A percentile compares a stretch with the other conserved stretches of the same genome.
Conservation (phyloP, 1,140 invertebrate species). For the Pristionchus pacificus region DNA sequence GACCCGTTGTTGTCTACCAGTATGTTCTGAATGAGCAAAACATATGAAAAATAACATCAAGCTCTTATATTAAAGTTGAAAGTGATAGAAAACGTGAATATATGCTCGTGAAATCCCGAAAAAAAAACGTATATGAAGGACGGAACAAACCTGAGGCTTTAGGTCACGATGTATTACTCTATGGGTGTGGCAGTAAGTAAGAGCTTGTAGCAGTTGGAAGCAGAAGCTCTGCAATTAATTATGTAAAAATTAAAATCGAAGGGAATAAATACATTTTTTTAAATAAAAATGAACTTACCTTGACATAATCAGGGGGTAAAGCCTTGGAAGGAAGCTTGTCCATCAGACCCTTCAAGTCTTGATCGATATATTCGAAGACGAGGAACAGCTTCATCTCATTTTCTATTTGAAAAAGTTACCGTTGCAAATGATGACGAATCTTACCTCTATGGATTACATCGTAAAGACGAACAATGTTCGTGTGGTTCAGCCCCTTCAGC, state of each 20-base stretch:
- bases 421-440: slow-evolving; percentile 6
- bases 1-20: slow-evolving; percentile 83
- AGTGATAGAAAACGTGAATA: no score
- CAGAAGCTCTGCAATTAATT: slow-evolving; percentile 65
- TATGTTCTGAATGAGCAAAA: slow-evolving; percentile 35
- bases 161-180: slow-evolving; percentile 90
- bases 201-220: slow-evolving; percentile 83
- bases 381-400: slow-evolving; percentile 89
- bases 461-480: slow-evolving; percentile 82
- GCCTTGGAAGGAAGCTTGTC: slow-evolving; percentile 87
- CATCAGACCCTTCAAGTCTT: slow-evolving; percentile 71
- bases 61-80: no score
- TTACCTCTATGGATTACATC: slow-evolving; percentile 61
- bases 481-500: slow-evolving; percentile 82
- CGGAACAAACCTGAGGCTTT: slow-evolving; percentile 63
- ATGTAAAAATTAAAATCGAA: slow-evolving; percentile 18
- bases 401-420: slow-evolving; percentile 13
- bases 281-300: slow-evolving; percentile 67
- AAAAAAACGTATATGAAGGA: no score
- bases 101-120: no score
- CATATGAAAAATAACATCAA: neutral
- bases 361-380: slow-evolving; percentile 93
- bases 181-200: slow-evolving; percentile 89
- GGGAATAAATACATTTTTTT: neutral
- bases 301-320: slow-evolving; percentile 76